Base-by-base conservation (phyloP, 2,888 invertebrate genomes). In the Girardia tigrina region DNA sequence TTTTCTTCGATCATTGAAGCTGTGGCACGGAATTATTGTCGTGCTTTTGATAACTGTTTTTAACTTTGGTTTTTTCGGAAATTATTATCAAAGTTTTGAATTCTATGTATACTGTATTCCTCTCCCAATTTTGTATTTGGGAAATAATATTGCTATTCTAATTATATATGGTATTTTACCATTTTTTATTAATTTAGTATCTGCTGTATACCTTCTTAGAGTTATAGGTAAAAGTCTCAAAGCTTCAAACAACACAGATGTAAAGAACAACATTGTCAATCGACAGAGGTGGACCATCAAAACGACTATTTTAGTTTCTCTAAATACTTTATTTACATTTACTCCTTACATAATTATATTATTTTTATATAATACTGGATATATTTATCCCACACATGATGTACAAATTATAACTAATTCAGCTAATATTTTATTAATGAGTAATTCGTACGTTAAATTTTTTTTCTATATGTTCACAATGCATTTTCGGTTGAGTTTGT, bases 281-380 rank as follows among this genome's bases (percentile, higher is more conserved):
- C 36, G 36, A 12, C 36, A 36, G 16, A 36, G 16, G 36, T 36
- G 36, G 36, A 16, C 36, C 16, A 36, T 36, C 36, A 36, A 36
- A 36, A 36, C 16, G 36, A 36, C 16, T 12, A 36, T 36, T 16
- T 8, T 36, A 36, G 36, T 36, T 12, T n/a, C 8, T 8, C n/a
- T 56, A 23, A 20, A 56, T 56, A 20, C 56, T 12, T 56, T 56
- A 23, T 56, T 56, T n/a, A 56, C 56, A 12, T 56, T 56, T 56
- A 56, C 56, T 8, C 56, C 56, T 8, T 56, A 23, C 23, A 56
- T 56, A 4, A 56, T 56, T 8, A 56, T 56, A 8, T 56, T 56
- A n/a, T 56, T 56, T 56, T 56, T 56, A 56, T 56, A 56, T n/a
- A 56, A 56, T 56, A 56, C 56, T 56, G 56, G 56, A n/a, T 56